Base-by-base conservation (phyloP, 2,888 invertebrate genomes). In the Atrina japonica region DNA sequence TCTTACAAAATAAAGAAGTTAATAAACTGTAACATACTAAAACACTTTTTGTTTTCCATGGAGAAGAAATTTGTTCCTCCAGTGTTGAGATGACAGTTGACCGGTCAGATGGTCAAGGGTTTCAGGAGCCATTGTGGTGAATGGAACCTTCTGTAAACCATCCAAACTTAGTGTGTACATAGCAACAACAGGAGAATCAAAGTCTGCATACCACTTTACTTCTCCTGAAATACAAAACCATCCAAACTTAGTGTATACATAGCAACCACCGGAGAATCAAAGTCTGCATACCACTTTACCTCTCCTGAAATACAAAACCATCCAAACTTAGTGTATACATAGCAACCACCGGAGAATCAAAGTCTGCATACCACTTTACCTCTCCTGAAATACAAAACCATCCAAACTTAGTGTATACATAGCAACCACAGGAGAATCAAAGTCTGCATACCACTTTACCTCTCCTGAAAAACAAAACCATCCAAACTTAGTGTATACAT, bases 211-310 rank as follows among this genome's bases (percentile, higher is more conserved):
- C 98, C 98, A 99, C 25, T 96, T 91, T 59, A 96, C 92, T 73
- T 94, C 94, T 0, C 97, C 91, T 91, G 77, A n/a, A 69, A 70
- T 53, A 45, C 11, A 25, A 35, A 52, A n/a, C 52, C 5, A 45
- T 18, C 11, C 3, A 27, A 18, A n/a, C 23, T 14, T 25, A 21
- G 21, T 14, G 23, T 14, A 89, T 97, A 99, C 73, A 96, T 94
- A 0, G 96, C 97, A 55, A 98, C 95, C 0, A 98, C 95, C 0
- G 98, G 98, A 49, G 97, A 96, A 64, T 94, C 94, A 45, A 97
- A 93, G 89, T 97, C 95, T 56, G 94, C 93, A 76, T 96, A 94
- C 98, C 98, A 99, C 25, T 96, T 91, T 59, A 96, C 92, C 73
- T 94, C 94, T 0, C 97, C 91, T 91, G 77, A n/a, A 69, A 70